Conservation (phyloP, 2,888 invertebrate species). For the Nomada lathburiana region DNA sequence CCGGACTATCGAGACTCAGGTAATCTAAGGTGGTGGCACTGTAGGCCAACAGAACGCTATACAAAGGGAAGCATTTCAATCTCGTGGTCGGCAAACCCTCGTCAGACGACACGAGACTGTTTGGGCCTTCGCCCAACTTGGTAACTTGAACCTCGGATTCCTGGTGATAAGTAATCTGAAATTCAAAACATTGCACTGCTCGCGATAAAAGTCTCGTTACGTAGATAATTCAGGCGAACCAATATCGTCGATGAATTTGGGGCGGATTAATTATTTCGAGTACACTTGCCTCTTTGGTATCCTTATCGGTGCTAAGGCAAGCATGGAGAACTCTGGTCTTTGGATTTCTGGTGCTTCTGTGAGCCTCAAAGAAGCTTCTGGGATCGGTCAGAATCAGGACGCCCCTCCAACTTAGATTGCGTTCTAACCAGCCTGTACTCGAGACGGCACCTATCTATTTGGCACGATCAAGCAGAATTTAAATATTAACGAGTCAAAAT, state of each 20-base stretch:
- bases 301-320: constrained; percentile 91
- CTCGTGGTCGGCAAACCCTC: constrained; percentile 85
- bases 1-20: constrained; percentile 87
- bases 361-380: constrained; percentile 89
- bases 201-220: neutral
- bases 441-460: constrained; percentile 89
- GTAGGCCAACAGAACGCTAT: constrained; percentile 92
- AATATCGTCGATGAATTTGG: neutral
- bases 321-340: constrained; percentile 90
- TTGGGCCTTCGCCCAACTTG: constrained; percentile 82
- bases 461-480: neutral
- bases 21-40: constrained; percentile 89
- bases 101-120: constrained; percentile 79
- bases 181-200: neutral
- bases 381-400: constrained; percentile 92
- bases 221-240: neutral
- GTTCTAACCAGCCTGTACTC: constrained; percentile 90
- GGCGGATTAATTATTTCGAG: neutral
- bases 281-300: constrained; percentile 89
- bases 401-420: constrained; percentile 90
- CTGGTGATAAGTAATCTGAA: constrained; percentile 82
- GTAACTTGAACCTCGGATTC: constrained; percentile 82
- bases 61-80: constrained; percentile 94
- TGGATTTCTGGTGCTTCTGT: constrained; percentile 83
- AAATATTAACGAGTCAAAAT: neutral